Evolutionary conservation across 1,140 invertebrate species (phyloP).

Genomic region (Drosophila eugracilis): DNA sequence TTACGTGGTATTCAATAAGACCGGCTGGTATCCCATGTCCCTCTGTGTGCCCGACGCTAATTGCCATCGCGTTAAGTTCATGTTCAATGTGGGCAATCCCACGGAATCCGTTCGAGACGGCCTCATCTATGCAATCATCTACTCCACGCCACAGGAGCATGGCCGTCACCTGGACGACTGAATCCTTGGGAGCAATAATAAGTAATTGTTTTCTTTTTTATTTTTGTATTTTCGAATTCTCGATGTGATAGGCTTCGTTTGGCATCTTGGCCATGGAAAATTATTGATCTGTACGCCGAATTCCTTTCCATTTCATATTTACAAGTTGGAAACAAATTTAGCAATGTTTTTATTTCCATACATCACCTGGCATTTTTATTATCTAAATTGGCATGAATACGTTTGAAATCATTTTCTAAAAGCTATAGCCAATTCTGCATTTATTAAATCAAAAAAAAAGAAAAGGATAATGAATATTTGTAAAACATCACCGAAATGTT

Average conservation of each 20-base stretch:
- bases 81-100: conserved; percentile 89
- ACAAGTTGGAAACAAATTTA: not conserved
- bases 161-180: conserved; percentile 65
- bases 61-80: conserved; percentile 89
- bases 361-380: not conserved
- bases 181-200: conserved; percentile 10
- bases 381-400: not conserved
- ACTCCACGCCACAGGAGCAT: conserved; percentile 85
- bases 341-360: conserved; percentile 1
- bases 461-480: not conserved
- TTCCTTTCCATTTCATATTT: not conserved
- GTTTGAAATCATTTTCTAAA: not conserved
- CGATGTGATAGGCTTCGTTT: conserved; percentile 34
- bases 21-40: conserved; percentile 91
- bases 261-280: conserved; percentile 1
- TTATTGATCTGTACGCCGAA: conserved; percentile 14
- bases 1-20: conserved; percentile 92
- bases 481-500: conserved; percentile 1
- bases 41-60: conserved; percentile 87
- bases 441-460: no score
- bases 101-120: conserved; percentile 89
- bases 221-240: conserved; percentile 34
- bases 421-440: conserved; percentile 3
- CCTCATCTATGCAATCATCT: conserved; percentile 91
- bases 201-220: not conserved